Percentiles rank a stretch among this genome's conserved stretches.
Evolutionary conservation across 2,888 invertebrate genomes (phyloP).

Genomic region (Unio pictorum): DNA sequence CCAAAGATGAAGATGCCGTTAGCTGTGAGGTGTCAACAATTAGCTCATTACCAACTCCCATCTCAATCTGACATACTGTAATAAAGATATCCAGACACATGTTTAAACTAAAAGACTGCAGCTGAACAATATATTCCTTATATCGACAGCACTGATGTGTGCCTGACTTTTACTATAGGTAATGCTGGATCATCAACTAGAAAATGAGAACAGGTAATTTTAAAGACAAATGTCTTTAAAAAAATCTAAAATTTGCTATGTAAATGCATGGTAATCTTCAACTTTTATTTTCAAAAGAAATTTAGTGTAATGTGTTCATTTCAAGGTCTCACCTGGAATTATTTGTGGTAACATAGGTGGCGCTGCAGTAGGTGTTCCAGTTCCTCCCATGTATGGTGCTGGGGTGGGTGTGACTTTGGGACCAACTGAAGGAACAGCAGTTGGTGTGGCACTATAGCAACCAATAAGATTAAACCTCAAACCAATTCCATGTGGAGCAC

Average conservation of each 20-base stretch:
- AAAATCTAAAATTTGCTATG: too few species aligned
- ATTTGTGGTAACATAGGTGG: slow-evolving; percentile 33
- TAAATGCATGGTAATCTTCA: neutral
- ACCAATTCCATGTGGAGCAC: slow-evolving; percentile 42
- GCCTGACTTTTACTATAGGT: too few species aligned
- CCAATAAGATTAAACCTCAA: slow-evolving; percentile 56
- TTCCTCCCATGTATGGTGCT: slow-evolving; percentile 10
- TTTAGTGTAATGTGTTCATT: slow-evolving; percentile 1
- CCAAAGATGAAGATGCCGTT: slow-evolving; percentile 77
- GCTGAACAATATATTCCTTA: too few species aligned
- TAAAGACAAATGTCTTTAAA: too few species aligned
- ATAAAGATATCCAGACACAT: slow-evolving; percentile 3
- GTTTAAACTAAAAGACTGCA: too few species aligned
- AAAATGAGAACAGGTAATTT: too few species aligned
- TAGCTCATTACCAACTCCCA: slow-evolving; percentile 79
- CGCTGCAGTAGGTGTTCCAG: slow-evolving; percentile 24
- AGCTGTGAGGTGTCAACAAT: slow-evolving; percentile 77
- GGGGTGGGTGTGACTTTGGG: slow-evolving; percentile 15
- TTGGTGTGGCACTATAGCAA: slow-evolving; percentile 39
- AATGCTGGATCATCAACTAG: too few species aligned
- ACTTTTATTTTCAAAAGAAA: neutral
- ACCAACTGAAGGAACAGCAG: slow-evolving; percentile 11
- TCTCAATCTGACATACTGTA: slow-evolving; percentile 63
- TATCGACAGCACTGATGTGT: too few species aligned
- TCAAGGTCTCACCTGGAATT: slow-evolving; percentile 34